Evolutionary conservation across 2,888 invertebrate species (phyloP), one percentile per base, ranked within the genome.

Genomic region (Trachelus iudaicus): DNA sequence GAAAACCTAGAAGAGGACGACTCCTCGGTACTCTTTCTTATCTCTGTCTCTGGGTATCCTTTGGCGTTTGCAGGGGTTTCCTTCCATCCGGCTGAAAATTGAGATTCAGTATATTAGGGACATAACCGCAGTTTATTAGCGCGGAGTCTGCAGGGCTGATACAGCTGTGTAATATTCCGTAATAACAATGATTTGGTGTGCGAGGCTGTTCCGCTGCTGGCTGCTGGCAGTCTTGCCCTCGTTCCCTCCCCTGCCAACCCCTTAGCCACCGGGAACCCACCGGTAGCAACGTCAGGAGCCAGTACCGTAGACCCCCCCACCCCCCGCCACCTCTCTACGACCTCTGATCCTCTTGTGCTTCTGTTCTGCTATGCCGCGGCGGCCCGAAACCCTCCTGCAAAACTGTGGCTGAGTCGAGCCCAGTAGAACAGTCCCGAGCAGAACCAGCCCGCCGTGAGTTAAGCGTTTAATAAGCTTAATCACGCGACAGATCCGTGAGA

Each of bases 391-490:
- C 77, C 71, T 76, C 75, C 69, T 76, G 82, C 83, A 82, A 85
- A 87, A 86, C 84, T 83, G 81, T 80, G 76, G 75, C 69, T 76
- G 73, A 79, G 33, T 78, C 81, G 80, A 79, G 76, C 76, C 75
- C 76, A 83, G 83, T 77, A 81, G 81, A 82, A 81, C 83, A 80
- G 82, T 40, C 37, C 69, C 78, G 81, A 86, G 82, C 82, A 85
- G 85, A 87, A 84, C 87, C 87, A 89, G 87, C 84, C 85, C 86
- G 82, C 87, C 84, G 87, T 91, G 91, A 91, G 91, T 91, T 91
- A 91, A 91, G 90, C 90, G 91, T 91, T 91, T 91, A 91, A 91
- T 91, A 91, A 91, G 91, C 91, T 91, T 91, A 91, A 91, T 91
- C 91, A 90, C 90, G 89, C 89, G 90, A 91, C 91, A 90, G 91